A percentile compares a stretch with the other conserved stretches of the same genome.
Conservation (phyloP, 2,797 vertebrate genomes). For the Rallus crepitans region DNA sequence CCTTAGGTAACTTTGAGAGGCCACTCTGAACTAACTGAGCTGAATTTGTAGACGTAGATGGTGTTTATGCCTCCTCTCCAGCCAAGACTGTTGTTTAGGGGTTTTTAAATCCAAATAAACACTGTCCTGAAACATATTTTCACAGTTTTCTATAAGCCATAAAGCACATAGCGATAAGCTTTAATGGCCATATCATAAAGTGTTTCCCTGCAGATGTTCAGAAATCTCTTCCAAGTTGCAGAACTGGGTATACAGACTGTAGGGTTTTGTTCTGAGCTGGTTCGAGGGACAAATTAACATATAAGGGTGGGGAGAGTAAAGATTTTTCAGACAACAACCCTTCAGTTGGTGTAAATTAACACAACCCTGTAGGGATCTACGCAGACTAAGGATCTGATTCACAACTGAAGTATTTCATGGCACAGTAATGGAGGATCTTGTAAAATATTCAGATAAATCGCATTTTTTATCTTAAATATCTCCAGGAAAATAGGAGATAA, state of each 20-base stretch:
- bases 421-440: neutral
- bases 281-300: neutral
- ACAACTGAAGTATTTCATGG: neutral
- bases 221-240: neutral
- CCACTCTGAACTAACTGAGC: neutral
- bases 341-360: neutral
- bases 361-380: neutral
- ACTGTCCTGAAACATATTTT: neutral
- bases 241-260: neutral
- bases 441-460: neutral
- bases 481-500: neutral
- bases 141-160: neutral
- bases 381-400: neutral
- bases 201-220: neutral
- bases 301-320: neutral
- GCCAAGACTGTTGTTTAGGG: neutral
- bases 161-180: neutral
- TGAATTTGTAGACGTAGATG: neutral
- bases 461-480: neutral
- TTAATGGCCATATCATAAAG: neutral
- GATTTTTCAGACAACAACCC: neutral
- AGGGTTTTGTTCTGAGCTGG: neutral
- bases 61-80: neutral
- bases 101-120: neutral
- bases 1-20: neutral